Base-by-base conservation (phyloP, 2,888 invertebrate species). In the Pandemis heparana region DNA sequence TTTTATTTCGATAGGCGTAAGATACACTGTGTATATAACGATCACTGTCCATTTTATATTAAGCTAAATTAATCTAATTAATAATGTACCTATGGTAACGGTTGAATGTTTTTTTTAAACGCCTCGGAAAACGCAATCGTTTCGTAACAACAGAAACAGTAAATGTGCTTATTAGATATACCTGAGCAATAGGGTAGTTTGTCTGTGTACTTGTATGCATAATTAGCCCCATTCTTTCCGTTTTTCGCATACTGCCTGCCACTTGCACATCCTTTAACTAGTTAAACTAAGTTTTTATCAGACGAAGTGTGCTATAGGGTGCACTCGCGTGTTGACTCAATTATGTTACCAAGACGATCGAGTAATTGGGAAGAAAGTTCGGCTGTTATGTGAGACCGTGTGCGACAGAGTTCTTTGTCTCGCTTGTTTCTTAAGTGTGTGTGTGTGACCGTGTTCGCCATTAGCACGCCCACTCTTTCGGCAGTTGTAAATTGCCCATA, bases 41-140 rank as follows among this genome's bases (percentile, higher is more conserved):
- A 83, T 88, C 89, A 91, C 91, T 88, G 89, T 91, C 90, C 90
- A 91, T 89, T 85, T 90, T 88, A 80, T 77, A 82, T 51, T 89
- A 89, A 88, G 87, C 81, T 76, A 82, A 81, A 81, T 80, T 83
- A 69, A 64, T 73, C 12, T 60, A 46, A 62, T 60, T 64, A 73
- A 65, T 38, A 65, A 46, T 9, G 16, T 18, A 62, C 32, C 32
- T 62, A 56, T 39, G 51, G 71, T 51, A 56, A 70, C 43, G 53
- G n/a, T 65, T 61, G 60, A 32, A 63, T 64, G 68, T 64, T 69
- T 68, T 69, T 68, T 72, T 69, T 74, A 51, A 63, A 68, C 60
- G 65, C 60, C 74, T 59, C 65, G 32, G 41, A 65, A 64, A 74
- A 60, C 59, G 69, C 69, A 63, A 51, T 53, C 61, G 53, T 38